phyloP scores from a whole-genome alignment of 2,888 invertebrate species.

The Magallana nippona region DNA sequence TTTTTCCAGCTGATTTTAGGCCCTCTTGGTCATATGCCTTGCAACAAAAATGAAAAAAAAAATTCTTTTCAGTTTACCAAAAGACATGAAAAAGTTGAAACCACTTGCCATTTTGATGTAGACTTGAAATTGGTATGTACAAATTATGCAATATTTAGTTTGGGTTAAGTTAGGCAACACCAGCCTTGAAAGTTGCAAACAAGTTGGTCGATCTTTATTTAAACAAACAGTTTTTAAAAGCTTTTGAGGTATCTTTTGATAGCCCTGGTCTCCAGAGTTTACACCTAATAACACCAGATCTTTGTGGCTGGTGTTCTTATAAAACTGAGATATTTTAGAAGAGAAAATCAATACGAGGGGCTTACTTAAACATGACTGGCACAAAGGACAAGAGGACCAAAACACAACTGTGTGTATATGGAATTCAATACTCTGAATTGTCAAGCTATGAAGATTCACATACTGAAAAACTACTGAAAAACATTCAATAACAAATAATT shows the following conservation, averaged over 20 bases:
- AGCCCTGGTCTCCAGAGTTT: constrained; percentile 13
- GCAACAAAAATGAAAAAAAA: not conserved
- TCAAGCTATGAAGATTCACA: constrained; percentile 28
- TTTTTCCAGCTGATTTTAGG: not conserved
- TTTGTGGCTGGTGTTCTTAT: constrained; percentile 10
- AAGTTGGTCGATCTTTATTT: constrained; percentile 20
- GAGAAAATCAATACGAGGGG: constrained; percentile 21
- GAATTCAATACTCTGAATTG: constrained; percentile 32
- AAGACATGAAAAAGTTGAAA: not conserved
- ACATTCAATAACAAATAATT: constrained; percentile 14
- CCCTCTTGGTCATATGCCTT: not conserved
- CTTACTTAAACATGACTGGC: constrained; percentile 16
- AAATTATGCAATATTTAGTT: constrained; percentile 24
- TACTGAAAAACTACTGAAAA: constrained; percentile 23
- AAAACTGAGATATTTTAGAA: constrained; percentile 14
- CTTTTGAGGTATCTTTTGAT: constrained; percentile 21
- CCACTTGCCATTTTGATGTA: too few relatives aligned
- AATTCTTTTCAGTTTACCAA: too few relatives aligned
- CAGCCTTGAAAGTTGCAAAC: constrained; percentile 3
- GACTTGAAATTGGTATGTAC: too few relatives aligned
- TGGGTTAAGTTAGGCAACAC: constrained; percentile 12
- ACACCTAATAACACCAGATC: constrained; percentile 24
- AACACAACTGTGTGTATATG: constrained; percentile 10
- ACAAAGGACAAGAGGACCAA: constrained; percentile 11
- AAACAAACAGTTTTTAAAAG: constrained; percentile 27